Evolutionary conservation across 1,140 invertebrate genomes (phyloP).

Genomic region (Sitophilus oryzae): DNA sequence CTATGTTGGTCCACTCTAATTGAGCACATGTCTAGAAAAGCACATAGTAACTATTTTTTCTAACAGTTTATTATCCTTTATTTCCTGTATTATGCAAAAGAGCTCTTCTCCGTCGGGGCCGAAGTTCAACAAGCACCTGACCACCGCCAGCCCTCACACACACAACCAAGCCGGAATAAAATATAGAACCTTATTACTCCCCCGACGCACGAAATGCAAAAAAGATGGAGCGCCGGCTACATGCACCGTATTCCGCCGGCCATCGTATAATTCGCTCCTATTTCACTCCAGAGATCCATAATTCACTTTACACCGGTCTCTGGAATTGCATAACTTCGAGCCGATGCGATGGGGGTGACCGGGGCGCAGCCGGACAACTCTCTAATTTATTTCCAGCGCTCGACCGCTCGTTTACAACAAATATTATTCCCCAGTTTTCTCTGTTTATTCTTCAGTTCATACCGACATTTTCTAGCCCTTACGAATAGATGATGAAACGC

Average conservation of each 20-base stretch:
- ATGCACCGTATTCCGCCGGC: conserved; percentile 9
- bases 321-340: neutral
- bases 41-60: too few relatives aligned
- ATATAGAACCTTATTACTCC: neutral
- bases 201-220: neutral
- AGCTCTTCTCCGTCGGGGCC: too few relatives aligned
- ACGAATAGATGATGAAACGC: too few relatives aligned
- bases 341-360: neutral
- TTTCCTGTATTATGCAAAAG: too few relatives aligned
- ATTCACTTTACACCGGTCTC: neutral
- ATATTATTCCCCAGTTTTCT: too few relatives aligned
- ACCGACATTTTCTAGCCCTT: too few relatives aligned
- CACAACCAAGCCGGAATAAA: too few relatives aligned
- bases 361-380: too few relatives aligned
- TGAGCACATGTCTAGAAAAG: too few relatives aligned
- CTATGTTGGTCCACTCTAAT: too few relatives aligned
- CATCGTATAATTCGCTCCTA: conserved; percentile 8
- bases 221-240: neutral
- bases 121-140: neutral
- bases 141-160: neutral
- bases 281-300: conserved; percentile 6
- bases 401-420: neutral
- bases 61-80: too few relatives aligned
- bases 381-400: neutral
- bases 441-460: too few relatives aligned